phyloP scores from a whole-genome alignment of 1,140 invertebrate genomes.

The Polypedilum vanderplanki region DNA sequence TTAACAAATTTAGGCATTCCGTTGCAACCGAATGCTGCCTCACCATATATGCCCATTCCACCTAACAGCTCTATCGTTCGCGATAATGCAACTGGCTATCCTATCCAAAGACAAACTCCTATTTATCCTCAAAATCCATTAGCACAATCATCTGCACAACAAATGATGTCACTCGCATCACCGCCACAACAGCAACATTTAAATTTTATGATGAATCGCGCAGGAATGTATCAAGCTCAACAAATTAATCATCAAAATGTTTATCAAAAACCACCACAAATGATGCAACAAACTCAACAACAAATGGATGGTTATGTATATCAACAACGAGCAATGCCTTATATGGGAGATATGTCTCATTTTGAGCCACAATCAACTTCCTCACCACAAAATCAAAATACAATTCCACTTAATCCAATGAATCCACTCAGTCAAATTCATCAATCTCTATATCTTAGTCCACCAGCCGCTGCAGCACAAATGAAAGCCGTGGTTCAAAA shows the following conservation, averaged over 20 bases:
- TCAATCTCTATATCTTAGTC: neutral
- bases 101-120: constrained; percentile 7
- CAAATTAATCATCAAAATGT: neutral
- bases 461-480: constrained; percentile 30
- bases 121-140: constrained; percentile 16
- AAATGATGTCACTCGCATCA: neutral
- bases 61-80: neutral
- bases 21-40: neutral
- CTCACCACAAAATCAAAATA: neutral
- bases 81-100: neutral
- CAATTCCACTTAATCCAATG: neutral
- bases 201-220: constrained; percentile 1
- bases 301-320: too few species aligned
- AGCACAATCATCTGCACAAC: neutral
- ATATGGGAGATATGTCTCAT: neutral
- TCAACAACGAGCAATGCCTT: neutral
- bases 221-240: constrained; percentile 13
- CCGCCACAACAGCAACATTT: neutral
- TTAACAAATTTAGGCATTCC: constrained; percentile 21
- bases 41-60: neutral
- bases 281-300: neutral
- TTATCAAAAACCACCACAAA: constrained; percentile 9
- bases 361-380: neutral
- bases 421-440: constrained; percentile 13
- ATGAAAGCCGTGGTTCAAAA: constrained; percentile 45